Percentiles rank a stretch among this genome's conserved stretches.
These are phyloP conservation scores for Lutraria lutraria DNA, from an alignment of 2,888 invertebrate species.

Conservation along the genomic window DNA sequence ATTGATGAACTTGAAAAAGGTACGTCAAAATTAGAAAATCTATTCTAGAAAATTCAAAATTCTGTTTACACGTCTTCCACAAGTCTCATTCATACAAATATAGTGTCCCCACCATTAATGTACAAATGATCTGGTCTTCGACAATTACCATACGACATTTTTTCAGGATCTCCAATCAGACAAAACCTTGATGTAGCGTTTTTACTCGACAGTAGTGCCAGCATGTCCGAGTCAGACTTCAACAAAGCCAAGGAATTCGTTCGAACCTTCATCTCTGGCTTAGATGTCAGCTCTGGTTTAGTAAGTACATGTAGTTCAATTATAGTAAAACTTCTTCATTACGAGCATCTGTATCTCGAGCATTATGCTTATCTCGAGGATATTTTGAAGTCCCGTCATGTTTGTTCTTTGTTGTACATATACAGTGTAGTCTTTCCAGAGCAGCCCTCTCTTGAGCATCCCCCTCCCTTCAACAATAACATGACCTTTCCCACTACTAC, in stretches of 20 bases:
- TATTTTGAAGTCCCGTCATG: too few species aligned
- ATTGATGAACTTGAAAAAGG: conserved; percentile 31
- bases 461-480: too few species aligned
- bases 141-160: background rate
- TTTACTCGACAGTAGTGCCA: conserved; percentile 86
- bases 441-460: too few species aligned
- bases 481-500: too few species aligned
- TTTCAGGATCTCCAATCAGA: conserved; percentile 70
- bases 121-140: background rate
- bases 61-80: too few species aligned
- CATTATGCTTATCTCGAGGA: too few species aligned
- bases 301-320: background rate
- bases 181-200: conserved; percentile 85
- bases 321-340: too few species aligned
- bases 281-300: conserved; percentile 83
- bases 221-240: conserved; percentile 83
- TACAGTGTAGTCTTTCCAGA: too few species aligned
- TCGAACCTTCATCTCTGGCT: conserved; percentile 80
- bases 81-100: background rate
- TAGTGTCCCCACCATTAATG: background rate
- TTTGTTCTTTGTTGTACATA: too few species aligned
- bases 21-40: background rate
- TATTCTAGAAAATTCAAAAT: background rate
- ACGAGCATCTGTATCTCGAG: too few species aligned
- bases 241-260: conserved; percentile 82